A percentile compares a stretch with the other conserved stretches of the same genome.
These are phyloP conservation scores for Eilema depressum DNA, from an alignment of 2,888 invertebrate genomes.

Conservation along the genomic window DNA sequence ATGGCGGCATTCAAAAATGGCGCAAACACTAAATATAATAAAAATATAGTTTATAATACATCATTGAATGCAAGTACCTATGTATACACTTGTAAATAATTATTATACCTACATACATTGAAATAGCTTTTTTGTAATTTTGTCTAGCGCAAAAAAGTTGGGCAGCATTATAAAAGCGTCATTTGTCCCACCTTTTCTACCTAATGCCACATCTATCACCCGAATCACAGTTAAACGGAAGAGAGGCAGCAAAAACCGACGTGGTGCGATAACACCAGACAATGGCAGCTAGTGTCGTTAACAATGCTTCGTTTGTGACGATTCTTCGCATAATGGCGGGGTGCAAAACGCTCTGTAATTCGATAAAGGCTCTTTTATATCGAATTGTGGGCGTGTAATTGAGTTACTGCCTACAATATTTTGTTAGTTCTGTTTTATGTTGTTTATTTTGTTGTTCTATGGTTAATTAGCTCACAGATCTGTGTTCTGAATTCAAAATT, in stretches of 20 bases:
- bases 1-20: too few relatives aligned
- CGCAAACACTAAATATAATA: too few relatives aligned
- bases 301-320: conserved; percentile 86
- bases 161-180: not conserved
- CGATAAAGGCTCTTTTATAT: conserved; percentile 83
- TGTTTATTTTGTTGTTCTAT: conserved; percentile 60
- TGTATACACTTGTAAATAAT: too few relatives aligned
- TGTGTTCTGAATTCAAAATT: conserved; percentile 19
- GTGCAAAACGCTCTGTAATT: conserved; percentile 81
- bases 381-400: conserved; percentile 82
- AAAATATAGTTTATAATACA: too few relatives aligned
- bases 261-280: conserved; percentile 82
- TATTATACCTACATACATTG: too few relatives aligned
- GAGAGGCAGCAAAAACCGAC: conserved; percentile 83
- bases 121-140: not conserved
- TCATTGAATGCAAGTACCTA: too few relatives aligned
- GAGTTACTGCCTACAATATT: conserved; percentile 72
- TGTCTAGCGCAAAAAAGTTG: not conserved
- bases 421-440: conserved; percentile 66
- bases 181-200: conserved; percentile 33
- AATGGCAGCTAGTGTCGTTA: conserved; percentile 82
- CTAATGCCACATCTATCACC: conserved; percentile 62
- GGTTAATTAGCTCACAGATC: conserved; percentile 43
- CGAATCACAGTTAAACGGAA: conserved; percentile 72
- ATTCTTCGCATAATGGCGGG: conserved; percentile 84